Percentiles rank a stretch among this genome's conserved stretches.
Conservation (phyloP, 2,113 vertebrate species). For the Microtus richardsoni region DNA sequence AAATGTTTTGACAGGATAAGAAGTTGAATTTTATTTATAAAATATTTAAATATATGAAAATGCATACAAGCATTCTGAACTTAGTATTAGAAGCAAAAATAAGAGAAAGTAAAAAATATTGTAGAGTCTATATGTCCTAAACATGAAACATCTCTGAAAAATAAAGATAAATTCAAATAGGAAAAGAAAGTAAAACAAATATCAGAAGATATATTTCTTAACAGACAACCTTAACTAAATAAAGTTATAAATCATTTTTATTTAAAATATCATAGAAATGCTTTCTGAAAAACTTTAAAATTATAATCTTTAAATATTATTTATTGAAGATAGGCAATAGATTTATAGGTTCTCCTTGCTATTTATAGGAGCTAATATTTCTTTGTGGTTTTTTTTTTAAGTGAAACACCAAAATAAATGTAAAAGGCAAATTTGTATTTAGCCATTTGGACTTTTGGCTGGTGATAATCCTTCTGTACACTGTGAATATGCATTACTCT, state of each 20-base stretch:
- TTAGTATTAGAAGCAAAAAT: conserved; percentile 1
- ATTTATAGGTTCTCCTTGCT: not conserved
- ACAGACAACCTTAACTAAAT: not conserved
- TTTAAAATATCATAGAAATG: not conserved
- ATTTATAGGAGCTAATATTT: not conserved
- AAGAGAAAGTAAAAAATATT: not conserved
- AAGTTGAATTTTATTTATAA: conserved; percentile 24
- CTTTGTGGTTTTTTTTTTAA: not conserved
- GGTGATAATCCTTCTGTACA: no score
- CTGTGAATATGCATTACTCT: no score
- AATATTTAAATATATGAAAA: conserved; percentile 2
- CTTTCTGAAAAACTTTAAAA: conserved; percentile 1
- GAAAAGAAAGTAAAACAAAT: not conserved
- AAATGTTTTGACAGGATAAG: conserved; percentile 9
- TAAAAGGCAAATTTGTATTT: not conserved
- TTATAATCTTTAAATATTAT: not conserved
- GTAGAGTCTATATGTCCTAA: not conserved
- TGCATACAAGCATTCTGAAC: conserved; percentile 9
- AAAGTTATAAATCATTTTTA: not conserved
- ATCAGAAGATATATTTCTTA: not conserved
- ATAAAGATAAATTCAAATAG: not conserved
- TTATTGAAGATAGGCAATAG: not conserved
- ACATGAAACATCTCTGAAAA: not conserved
- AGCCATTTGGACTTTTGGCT: not conserved
- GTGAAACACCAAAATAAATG: not conserved